These are phyloP conservation scores for Leucoraja erinaceus DNA, from an alignment of 2,113 vertebrate species.

Conservation along the genomic window DNA sequence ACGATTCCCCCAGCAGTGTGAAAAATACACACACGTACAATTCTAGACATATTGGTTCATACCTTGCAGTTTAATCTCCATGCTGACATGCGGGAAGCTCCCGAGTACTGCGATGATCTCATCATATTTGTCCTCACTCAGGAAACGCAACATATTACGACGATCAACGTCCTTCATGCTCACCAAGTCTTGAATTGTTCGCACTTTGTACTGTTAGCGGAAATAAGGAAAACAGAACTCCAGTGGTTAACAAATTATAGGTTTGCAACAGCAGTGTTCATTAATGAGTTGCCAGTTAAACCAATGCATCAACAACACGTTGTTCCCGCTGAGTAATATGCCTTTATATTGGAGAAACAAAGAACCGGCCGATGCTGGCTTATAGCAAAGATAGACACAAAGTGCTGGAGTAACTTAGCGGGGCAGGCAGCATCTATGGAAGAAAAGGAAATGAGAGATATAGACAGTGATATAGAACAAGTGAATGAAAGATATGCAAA, in stretches of 20 bases:
- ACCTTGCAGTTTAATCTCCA: conserved; percentile 96
- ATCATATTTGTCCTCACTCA: conserved; percentile 92
- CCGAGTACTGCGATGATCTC: conserved; percentile 88
- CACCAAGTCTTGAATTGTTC: conserved; percentile 88
- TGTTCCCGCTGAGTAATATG: background rate
- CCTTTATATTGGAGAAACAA: too few species aligned
- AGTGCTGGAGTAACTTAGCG: too few species aligned
- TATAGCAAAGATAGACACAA: too few species aligned
- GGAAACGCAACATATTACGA: conserved; percentile 79
- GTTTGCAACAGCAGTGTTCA: background rate
- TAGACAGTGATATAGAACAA: too few species aligned
- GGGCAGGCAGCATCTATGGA: too few species aligned
- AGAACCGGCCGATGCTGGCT: too few species aligned
- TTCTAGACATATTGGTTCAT: conserved; percentile 40
- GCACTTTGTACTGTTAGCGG: conserved; percentile 78
- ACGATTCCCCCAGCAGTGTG: background rate
- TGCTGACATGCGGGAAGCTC: conserved; percentile 83
- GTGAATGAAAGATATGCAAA: too few species aligned
- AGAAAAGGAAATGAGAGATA: too few species aligned
- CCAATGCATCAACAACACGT: background rate
- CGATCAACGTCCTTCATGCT: conserved; percentile 91
- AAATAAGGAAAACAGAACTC: background rate
- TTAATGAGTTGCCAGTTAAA: background rate
- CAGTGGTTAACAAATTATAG: background rate
- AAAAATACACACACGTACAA: background rate